Percentiles rank a stretch among this genome's conserved stretches.
Evolutionary conservation across 2,888 invertebrate species (phyloP).

Genomic region (Diaphora mendica): DNA sequence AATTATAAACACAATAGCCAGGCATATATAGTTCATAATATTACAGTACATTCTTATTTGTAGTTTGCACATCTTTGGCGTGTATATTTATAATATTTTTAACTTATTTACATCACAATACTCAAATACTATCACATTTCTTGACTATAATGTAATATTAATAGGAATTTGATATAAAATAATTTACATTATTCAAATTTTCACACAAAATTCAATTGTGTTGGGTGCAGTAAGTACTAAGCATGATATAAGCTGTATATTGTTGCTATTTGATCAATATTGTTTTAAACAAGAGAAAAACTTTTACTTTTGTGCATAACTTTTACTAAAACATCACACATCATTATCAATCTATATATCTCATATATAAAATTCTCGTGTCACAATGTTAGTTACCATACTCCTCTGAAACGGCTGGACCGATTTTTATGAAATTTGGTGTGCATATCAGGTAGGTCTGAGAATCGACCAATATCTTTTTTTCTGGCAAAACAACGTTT

Average conservation of each 20-base stretch:
- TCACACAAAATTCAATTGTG: background rate
- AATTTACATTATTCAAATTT: constrained; percentile 6
- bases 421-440: too few species aligned
- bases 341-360: background rate
- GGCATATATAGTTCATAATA: constrained; percentile 2
- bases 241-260: background rate
- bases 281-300: background rate
- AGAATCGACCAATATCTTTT: too few species aligned
- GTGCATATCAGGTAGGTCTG: too few species aligned
- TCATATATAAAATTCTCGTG: too few species aligned
- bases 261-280: background rate
- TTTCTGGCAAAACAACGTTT: too few species aligned
- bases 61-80: constrained; percentile 38
- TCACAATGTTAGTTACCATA: too few species aligned
- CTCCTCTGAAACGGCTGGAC: too few species aligned
- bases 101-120: constrained; percentile 25
- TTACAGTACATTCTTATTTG: constrained; percentile 7
- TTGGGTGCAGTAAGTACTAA: background rate
- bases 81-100: constrained; percentile 16
- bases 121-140: constrained; percentile 43
- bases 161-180: constrained; percentile 42
- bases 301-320: background rate
- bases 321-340: background rate
- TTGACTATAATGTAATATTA: constrained; percentile 41
- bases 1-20: constrained; percentile 19